Evolutionary conservation across 2,888 invertebrate genomes (phyloP).

Genomic region (Balanococcus diminutus): DNA sequence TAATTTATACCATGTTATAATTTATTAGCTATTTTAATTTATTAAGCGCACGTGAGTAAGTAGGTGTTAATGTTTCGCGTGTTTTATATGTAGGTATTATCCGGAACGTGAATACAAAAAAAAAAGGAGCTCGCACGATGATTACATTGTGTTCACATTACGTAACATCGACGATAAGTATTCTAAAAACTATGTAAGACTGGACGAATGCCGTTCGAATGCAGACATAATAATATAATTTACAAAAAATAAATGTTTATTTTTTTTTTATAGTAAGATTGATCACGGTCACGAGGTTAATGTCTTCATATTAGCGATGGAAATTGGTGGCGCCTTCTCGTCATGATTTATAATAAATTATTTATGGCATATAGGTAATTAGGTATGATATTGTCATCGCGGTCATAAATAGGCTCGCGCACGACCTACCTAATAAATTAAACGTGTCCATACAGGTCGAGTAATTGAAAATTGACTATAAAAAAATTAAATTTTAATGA

Average conservation of each 20-base stretch:
- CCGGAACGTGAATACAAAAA: not conserved
- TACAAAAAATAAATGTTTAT: not conserved
- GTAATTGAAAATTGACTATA: not conserved
- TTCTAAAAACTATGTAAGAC: not conserved
- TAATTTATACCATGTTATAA: not conserved
- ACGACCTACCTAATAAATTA: not conserved
- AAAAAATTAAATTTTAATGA: constrained; percentile 13
- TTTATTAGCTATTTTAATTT: constrained; percentile 43
- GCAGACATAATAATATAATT: not conserved
- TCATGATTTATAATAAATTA: not conserved
- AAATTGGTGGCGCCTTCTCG: constrained; percentile 24
- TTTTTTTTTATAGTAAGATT: not conserved
- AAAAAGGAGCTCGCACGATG: constrained; percentile 2
- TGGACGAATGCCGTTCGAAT: not conserved
- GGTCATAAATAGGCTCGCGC: no score
- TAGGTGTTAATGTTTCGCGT: not conserved
- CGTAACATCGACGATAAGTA: not conserved
- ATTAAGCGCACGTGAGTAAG: constrained; percentile 15
- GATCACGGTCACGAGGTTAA: constrained; percentile 23
- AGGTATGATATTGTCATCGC: not conserved
- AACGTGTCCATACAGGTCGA: not conserved
- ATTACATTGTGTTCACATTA: not conserved
- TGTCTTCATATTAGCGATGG: not conserved
- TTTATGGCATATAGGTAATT: not conserved
- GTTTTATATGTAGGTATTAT: not conserved